Evolutionary conservation across 2,797 vertebrate species (phyloP), one percentile per base, ranked within the genome.

Genomic region (Pipistrellus pygmaeus): DNA sequence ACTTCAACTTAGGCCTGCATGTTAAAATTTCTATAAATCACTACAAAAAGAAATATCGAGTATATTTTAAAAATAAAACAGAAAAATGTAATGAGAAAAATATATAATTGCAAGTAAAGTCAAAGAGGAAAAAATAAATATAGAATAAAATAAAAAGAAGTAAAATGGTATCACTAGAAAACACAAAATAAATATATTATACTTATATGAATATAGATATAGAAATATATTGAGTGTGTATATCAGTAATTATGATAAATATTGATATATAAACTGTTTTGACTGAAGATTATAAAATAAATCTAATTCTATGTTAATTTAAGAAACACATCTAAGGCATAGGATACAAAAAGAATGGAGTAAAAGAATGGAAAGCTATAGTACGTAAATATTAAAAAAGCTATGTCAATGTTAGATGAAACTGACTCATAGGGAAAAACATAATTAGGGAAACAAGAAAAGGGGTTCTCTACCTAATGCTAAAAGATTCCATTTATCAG

Each of bases 11-110:
- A 85, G 2, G 0, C 44, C 41, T 80, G 10, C 32, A 46, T 87
- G 57, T 73, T 60, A 85, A 93, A 77, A 51, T 87, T 76, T 93
- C 53, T 62, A 81, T 14, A 20, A 88, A 60, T 92, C 44, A 35
- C 60, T 73, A 85, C 48, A 92, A 82, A 46, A 92, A 87, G 46
- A 88, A 83, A 90, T 91, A 76, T 4, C n/a, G 21, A 78, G 6
- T 66, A 14, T 2, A 25, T 27, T 85, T 62, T 27, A 57, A 64
- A 91, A 85, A 51, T 64, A 32, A 92, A 27, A 76, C 17, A 14
- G 51, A 88, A 91, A 77, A 55, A 81, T 23, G 20, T 51, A 81
- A 46, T 41, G 72, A 88, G 60, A 78, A 90, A 88, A 81, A 85
- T 51, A 57, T 8, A 78, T 92, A 92, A 77, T 84, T 27, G 64